A percentile compares a stretch with the other conserved stretches of the same genome.
phyloP scores from a whole-genome alignment of 2,888 invertebrate genomes.

The Psylliodes chrysocephalus region DNA sequence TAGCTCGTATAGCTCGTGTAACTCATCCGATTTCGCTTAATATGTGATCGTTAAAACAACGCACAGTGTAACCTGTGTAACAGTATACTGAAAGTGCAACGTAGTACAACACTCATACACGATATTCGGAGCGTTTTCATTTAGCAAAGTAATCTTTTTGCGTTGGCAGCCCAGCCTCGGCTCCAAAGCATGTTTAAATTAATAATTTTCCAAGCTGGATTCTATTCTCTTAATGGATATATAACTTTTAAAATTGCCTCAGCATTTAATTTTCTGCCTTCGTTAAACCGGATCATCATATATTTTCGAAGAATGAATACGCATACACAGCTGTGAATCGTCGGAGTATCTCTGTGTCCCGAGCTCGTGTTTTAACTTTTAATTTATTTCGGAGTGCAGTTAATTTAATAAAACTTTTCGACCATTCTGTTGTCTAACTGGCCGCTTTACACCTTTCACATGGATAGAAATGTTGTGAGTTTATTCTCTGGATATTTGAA shows the following conservation, averaged over 20 bases:
- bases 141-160: constrained; percentile 1
- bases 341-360: background rate
- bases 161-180: background rate
- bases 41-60: too few species aligned
- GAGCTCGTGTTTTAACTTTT: background rate
- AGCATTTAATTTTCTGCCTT: constrained; percentile 8
- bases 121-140: constrained; percentile 1
- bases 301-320: constrained; percentile 7
- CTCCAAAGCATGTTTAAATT: constrained; percentile 8
- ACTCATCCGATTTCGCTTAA: too few species aligned
- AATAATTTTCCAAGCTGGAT: constrained; percentile 8
- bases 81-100: background rate
- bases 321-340: constrained; percentile 3
- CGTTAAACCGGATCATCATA: constrained; percentile 9
- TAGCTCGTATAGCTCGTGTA: too few species aligned
- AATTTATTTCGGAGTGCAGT: background rate
- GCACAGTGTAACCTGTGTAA: too few species aligned
- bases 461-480: too few species aligned
- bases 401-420: background rate
- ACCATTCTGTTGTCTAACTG: background rate
- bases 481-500: too few species aligned
- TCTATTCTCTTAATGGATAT: constrained; percentile 11
- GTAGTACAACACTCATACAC: background rate
- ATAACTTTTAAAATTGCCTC: constrained; percentile 13
- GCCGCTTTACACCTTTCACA: too few species aligned